A percentile compares a stretch with the other conserved stretches of the same genome.
Conservation (phyloP, 2,797 vertebrate species). For the Clarias pachynema region DNA sequence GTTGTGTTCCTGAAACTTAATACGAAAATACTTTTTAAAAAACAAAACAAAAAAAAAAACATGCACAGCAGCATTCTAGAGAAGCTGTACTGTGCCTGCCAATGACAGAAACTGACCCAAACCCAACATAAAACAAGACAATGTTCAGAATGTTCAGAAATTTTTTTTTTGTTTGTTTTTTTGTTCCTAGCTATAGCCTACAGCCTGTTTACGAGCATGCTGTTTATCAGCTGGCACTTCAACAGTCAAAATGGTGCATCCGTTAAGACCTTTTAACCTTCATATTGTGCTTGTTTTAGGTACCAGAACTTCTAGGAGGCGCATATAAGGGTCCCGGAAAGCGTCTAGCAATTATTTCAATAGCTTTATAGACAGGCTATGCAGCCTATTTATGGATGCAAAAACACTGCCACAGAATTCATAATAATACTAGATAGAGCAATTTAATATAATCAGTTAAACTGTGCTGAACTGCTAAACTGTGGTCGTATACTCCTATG, state of each 20-base stretch:
- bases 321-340: not conserved
- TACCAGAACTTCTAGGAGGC: not conserved
- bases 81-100: not conserved
- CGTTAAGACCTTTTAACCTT: not conserved
- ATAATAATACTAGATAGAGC: not conserved
- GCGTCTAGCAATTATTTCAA: not conserved
- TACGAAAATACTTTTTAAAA: not conserved
- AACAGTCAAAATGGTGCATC: not conserved
- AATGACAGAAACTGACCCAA: not conserved
- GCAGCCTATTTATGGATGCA: not conserved
- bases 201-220: not conserved
- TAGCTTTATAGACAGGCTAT: not conserved
- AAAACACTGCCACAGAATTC: not conserved
- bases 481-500: too few relatives aligned
- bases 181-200: not conserved
- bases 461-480: too few relatives aligned
- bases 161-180: not conserved
- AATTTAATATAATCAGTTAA: not conserved
- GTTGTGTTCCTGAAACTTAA: not conserved
- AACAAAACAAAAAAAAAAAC: not conserved
- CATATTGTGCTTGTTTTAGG: not conserved
- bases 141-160: not conserved
- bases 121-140: not conserved
- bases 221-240: not conserved
- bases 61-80: not conserved